A percentile compares a stretch with the other conserved stretches of the same genome.
phyloP scores from a whole-genome alignment of 2,797 vertebrate species.

The Lacerta bilineata region DNA sequence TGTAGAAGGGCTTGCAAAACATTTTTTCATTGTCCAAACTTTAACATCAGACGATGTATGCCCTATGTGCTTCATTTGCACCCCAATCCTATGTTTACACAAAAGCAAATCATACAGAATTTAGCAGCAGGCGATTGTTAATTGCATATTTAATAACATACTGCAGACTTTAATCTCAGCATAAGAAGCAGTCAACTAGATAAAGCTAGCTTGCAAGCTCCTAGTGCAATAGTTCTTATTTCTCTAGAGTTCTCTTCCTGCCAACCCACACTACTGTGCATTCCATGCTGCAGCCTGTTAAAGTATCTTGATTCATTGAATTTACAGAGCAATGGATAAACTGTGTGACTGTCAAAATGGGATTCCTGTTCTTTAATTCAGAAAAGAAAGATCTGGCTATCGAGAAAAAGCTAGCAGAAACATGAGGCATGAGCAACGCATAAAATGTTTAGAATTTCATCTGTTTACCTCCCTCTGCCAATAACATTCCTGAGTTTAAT shows the following conservation, averaged over 20 bases:
- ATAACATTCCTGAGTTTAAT: neutral
- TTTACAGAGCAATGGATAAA: neutral
- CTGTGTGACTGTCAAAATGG: neutral
- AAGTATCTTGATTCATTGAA: neutral
- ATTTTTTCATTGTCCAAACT: neutral
- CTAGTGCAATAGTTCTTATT: neutral
- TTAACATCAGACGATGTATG: neutral
- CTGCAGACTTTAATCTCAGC: neutral
- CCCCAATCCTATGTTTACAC: neutral
- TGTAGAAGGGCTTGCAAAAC: neutral
- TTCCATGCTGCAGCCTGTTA: neutral
- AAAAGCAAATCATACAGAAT: neutral
- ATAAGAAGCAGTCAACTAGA: neutral
- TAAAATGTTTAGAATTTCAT: neutral
- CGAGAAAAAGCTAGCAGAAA: neutral
- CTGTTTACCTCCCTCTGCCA: neutral
- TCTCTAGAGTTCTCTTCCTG: neutral
- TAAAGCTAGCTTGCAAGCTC: neutral
- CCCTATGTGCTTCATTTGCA: neutral
- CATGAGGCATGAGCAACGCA: neutral
- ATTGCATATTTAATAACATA: neutral
- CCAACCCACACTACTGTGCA: neutral
- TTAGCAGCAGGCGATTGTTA: neutral
- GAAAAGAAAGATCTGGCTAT: neutral
- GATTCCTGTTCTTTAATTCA: neutral